Conservation (phyloP, 2,113 vertebrate species). For the Bettongia penicillata region DNA sequence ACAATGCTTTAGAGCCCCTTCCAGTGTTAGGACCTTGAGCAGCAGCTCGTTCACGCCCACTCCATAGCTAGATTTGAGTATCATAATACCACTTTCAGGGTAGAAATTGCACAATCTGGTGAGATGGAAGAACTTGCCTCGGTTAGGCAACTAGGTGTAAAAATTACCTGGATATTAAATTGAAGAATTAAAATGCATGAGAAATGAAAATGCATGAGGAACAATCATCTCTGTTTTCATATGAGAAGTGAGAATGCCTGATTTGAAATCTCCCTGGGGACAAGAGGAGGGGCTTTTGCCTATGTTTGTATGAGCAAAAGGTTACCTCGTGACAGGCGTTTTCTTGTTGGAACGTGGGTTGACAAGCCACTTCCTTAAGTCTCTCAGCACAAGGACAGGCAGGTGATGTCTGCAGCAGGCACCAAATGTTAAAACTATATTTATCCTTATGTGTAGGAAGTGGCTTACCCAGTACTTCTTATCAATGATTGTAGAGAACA, state of each 20-base stretch:
- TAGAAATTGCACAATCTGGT: not conserved
- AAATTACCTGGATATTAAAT: slow-evolving; percentile 49
- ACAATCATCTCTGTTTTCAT: slow-evolving; percentile 26
- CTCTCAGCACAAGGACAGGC: slow-evolving; percentile 21
- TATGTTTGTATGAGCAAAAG: slow-evolving; percentile 44
- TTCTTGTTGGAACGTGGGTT: not conserved
- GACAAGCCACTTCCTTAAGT: slow-evolving; percentile 20
- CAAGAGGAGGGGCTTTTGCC: slow-evolving; percentile 14
- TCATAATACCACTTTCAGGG: not conserved
- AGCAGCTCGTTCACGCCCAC: not conserved
- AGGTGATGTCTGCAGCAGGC: rapidly evolving
- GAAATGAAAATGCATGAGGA: slow-evolving; percentile 28
- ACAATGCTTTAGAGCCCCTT: not conserved
- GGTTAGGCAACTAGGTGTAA: not conserved
- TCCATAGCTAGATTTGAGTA: not conserved
- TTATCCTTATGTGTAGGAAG: not conserved
- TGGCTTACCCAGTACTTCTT: not conserved
- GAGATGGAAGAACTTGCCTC: not conserved
- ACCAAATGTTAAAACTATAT: not conserved
- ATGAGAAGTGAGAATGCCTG: slow-evolving; percentile 50
- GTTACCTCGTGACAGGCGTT: not conserved
- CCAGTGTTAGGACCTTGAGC: not conserved
- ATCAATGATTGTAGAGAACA: not conserved
- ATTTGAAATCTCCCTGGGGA: slow-evolving; percentile 43
- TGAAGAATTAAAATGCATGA: slow-evolving; percentile 54